phyloP scores from a whole-genome alignment of 2,888 invertebrate genomes.

The Argyresthia goedartella region DNA sequence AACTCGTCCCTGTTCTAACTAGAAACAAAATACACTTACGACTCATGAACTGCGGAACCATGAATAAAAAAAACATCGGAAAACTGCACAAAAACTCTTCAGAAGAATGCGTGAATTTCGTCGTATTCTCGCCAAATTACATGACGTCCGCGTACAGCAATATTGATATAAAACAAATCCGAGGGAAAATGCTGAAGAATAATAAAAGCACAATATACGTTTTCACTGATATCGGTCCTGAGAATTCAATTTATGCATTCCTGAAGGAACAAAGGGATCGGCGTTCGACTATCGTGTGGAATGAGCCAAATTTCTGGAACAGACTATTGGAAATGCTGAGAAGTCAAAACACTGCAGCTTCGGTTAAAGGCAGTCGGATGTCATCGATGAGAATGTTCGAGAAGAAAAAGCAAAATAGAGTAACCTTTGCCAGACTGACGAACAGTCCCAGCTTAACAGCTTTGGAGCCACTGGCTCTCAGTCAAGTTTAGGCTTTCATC shows the following conservation, averaged over 20 bases:
- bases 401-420: slow-evolving; percentile 2
- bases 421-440: slow-evolving; percentile 25
- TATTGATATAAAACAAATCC: slow-evolving; percentile 55
- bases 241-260: slow-evolving; percentile 57
- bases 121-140: slow-evolving; percentile 55
- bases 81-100: neutral
- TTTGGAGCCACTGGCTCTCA: slow-evolving; percentile 33
- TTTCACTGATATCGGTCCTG: slow-evolving; percentile 48
- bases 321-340: slow-evolving; percentile 31
- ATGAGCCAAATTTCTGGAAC: slow-evolving; percentile 48
- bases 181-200: slow-evolving; percentile 42
- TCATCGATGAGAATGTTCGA: slow-evolving; percentile 8
- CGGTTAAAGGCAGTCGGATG: slow-evolving; percentile 6
- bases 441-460: slow-evolving; percentile 31
- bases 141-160: slow-evolving; percentile 48
- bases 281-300: slow-evolving; percentile 42
- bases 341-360: slow-evolving; percentile 8
- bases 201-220: slow-evolving; percentile 42
- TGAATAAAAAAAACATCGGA: neutral
- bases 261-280: slow-evolving; percentile 50
- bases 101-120: slow-evolving; percentile 14
- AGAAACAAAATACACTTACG: slow-evolving; percentile 22
- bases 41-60: neutral
- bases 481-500: slow-evolving; percentile 39
- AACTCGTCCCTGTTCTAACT: slow-evolving; percentile 38